A percentile compares a stretch with the other conserved stretches of the same genome.
Conservation (phyloP, 2,888 invertebrate species). For the Drosophila pegasa region DNA sequence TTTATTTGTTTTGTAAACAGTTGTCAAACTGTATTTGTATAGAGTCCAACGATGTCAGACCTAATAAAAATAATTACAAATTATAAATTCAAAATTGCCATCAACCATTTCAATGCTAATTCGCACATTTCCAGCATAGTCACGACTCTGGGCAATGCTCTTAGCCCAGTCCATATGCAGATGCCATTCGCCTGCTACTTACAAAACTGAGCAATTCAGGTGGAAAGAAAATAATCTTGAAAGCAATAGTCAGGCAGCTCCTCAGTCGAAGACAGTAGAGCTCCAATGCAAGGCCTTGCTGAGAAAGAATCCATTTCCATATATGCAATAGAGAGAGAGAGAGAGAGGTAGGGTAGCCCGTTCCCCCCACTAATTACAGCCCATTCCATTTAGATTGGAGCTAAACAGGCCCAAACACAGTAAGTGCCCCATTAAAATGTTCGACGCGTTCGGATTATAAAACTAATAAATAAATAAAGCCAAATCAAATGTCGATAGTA, state of each 20-base stretch:
- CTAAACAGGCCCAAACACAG: conserved; percentile 7
- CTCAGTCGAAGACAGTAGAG: neutral
- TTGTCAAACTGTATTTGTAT: conserved; percentile 12
- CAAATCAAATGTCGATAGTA: conserved; percentile 44
- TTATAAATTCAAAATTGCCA: conserved; percentile 49
- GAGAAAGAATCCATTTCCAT: neutral
- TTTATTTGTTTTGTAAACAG: conserved; percentile 29
- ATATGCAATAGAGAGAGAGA: neutral
- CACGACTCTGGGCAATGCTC: conserved; percentile 54
- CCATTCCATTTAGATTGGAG: conserved; percentile 22
- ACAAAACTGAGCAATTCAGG: conserved; percentile 10
- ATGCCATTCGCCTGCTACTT: neutral
- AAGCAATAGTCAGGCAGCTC: neutral
- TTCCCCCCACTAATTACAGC: conserved; percentile 7
- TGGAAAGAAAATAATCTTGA: conserved; percentile 9
- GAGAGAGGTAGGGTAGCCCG: too few species aligned
- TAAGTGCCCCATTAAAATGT: conserved; percentile 51
- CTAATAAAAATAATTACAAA: conserved; percentile 33
- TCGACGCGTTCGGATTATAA: conserved; percentile 49
- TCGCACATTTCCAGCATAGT: conserved; percentile 55
- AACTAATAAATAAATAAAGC: conserved; percentile 47
- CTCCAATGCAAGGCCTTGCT: neutral
- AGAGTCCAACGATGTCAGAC: conserved; percentile 20
- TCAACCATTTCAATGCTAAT: conserved; percentile 58
- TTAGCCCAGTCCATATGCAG: conserved; percentile 25